Evolutionary conservation across 1,140 invertebrate species (phyloP).

Genomic region (Bicyclus anynana): DNA sequence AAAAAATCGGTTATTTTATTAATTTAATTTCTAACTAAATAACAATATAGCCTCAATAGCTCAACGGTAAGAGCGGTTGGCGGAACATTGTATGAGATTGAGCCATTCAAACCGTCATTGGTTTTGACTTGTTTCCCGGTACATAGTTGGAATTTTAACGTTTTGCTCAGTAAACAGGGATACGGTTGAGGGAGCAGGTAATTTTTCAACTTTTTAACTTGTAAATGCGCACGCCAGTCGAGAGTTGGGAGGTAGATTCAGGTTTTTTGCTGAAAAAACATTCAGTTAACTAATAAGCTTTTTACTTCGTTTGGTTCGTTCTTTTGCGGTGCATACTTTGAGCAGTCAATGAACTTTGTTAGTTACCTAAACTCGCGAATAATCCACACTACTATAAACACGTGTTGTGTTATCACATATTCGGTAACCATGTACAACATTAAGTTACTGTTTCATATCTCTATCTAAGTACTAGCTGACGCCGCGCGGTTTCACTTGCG

Average conservation of each 20-base stretch:
- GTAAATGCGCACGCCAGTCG: constrained; percentile 3
- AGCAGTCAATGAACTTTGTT: not conserved
- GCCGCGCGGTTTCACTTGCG: no score
- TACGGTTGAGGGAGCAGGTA: constrained; percentile 4
- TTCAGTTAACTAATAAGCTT: not conserved
- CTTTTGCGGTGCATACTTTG: not conserved
- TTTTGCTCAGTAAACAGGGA: not conserved
- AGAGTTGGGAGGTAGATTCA: not conserved
- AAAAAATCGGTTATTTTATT: no score
- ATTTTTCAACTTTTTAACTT: constrained; percentile 6
- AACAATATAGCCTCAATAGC: no score
- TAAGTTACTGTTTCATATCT: no score
- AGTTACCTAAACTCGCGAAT: not conserved
- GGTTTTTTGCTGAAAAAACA: not conserved
- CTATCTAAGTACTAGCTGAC: no score
- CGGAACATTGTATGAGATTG: constrained; percentile 1
- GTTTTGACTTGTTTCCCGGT: not conserved
- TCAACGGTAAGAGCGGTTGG: no score
- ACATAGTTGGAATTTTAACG: not conserved
- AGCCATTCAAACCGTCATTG: not conserved
- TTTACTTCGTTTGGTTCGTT: not conserved
- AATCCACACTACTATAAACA: not conserved
- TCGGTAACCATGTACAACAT: no score
- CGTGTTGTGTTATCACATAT: no score
- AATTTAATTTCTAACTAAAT: no score